phyloP scores from a whole-genome alignment of 2,888 invertebrate genomes.

The Neelides folsomi region DNA sequence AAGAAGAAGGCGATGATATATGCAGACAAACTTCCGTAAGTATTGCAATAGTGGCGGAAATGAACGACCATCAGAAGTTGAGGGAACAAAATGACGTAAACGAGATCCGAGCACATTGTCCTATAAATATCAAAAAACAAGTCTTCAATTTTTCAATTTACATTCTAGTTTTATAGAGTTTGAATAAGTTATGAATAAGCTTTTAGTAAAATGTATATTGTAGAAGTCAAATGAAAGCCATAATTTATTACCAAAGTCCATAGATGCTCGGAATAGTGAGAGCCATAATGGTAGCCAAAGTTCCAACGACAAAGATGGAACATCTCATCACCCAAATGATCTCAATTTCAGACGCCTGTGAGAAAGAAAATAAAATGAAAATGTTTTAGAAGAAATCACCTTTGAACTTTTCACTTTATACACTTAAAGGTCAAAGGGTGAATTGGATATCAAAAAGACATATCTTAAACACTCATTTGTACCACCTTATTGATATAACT shows the following conservation, averaged over 20 bases:
- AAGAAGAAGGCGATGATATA: constrained; percentile 43
- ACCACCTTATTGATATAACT: too few relatives aligned
- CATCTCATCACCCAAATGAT: constrained; percentile 53
- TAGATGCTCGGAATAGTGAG: constrained; percentile 55
- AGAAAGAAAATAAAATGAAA: constrained; percentile 5
- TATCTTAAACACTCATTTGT: too few relatives aligned
- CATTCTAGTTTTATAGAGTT: too few relatives aligned
- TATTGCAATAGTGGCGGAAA: constrained; percentile 49
- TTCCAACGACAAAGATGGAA: constrained; percentile 50
- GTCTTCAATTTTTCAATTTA: not conserved
- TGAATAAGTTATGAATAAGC: too few relatives aligned
- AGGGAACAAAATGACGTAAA: constrained; percentile 59
- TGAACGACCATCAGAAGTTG: constrained; percentile 55
- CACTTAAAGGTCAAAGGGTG: too few relatives aligned
- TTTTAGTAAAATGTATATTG: too few relatives aligned
- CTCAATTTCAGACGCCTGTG: constrained; percentile 53
- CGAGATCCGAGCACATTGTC: constrained; percentile 54
- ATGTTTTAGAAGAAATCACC: not conserved
- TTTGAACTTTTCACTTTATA: not conserved
- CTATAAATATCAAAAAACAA: constrained; percentile 34
- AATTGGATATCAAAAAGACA: too few relatives aligned
- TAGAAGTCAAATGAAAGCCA: too few relatives aligned
- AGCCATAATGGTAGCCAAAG: constrained; percentile 49
- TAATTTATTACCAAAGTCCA: constrained; percentile 42
- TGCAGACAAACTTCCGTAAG: constrained; percentile 51